Percentiles rank a stretch among this genome's conserved stretches.
Conservation (phyloP, 2,797 vertebrate genomes). For the Megalops cyprinoides region DNA sequence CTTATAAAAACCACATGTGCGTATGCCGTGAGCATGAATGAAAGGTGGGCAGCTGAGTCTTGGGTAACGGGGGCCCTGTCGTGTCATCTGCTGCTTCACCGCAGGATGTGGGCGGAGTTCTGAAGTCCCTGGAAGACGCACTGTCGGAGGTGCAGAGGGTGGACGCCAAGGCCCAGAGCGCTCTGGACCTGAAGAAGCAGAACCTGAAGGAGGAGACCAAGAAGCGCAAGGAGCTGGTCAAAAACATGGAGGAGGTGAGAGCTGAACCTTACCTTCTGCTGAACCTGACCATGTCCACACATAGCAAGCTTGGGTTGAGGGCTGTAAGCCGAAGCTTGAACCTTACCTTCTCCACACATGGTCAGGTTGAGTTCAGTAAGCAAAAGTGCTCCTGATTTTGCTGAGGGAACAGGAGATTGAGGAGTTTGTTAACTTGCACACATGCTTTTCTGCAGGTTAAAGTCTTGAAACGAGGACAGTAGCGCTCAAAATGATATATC, state of each 20-base stretch:
- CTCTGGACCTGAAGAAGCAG: constrained; percentile 88
- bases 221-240: constrained; percentile 81
- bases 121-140: constrained; percentile 78
- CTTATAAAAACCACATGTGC: no score
- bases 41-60: no score
- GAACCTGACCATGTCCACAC: no score
- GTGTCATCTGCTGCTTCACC: constrained; percentile 14
- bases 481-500: no score
- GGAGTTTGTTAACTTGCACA: not conserved
- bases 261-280: no score
- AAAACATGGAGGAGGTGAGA: constrained; percentile 87
- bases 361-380: not conserved
- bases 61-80: not conserved
- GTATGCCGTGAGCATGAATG: no score
- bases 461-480: no score
- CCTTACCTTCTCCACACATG: no score
- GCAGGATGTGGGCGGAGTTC: constrained; percentile 78
- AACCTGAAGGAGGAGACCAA: constrained; percentile 84
- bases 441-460: not conserved
- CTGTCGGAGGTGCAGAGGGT: constrained; percentile 83
- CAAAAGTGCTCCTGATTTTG: not conserved
- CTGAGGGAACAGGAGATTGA: not conserved
- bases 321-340: not conserved
- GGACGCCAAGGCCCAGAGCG: constrained; percentile 85
- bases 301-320: no score